These are phyloP conservation scores for Loxodonta africana DNA, from an alignment of 2,113 vertebrate genomes.

Conservation along the genomic window DNA sequence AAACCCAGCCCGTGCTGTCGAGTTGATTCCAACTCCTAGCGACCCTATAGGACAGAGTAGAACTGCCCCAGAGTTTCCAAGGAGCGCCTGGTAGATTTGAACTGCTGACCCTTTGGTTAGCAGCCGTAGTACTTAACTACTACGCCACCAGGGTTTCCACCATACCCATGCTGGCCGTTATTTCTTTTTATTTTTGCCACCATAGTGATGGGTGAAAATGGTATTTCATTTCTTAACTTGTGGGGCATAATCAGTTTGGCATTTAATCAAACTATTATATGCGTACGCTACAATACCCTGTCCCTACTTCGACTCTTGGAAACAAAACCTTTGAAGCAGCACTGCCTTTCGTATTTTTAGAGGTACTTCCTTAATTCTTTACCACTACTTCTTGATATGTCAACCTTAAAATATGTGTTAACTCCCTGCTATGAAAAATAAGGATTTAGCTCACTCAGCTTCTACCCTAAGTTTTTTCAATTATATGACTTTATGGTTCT, in stretches of 20 bases:
- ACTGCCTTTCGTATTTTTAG: background rate
- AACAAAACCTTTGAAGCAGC: too few relatives aligned
- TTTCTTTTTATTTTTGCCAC: background rate
- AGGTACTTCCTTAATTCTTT: background rate
- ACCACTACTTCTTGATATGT: background rate
- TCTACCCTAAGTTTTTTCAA: too few relatives aligned
- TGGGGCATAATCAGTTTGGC: background rate
- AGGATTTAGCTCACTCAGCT: background rate
- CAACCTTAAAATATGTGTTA: background rate
- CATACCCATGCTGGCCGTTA: too few relatives aligned
- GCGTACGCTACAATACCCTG: too few relatives aligned
- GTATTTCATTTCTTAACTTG: background rate
- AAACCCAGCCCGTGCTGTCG: too few relatives aligned
- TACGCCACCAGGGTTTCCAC: too few relatives aligned
- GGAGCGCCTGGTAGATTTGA: too few relatives aligned
- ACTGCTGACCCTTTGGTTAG: too few relatives aligned
- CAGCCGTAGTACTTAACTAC: too few relatives aligned
- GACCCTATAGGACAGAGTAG: too few relatives aligned
- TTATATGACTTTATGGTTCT: background rate
- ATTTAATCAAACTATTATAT: background rate
- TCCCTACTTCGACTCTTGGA: background rate
- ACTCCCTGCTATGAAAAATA: background rate
- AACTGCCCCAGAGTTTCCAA: too few relatives aligned
- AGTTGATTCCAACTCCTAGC: too few relatives aligned
- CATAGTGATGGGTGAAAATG: background rate